Evolutionary conservation across 2,113 vertebrate species (phyloP), one percentile per base, ranked within the genome.

Genomic region (Xerus inauris): DNA sequence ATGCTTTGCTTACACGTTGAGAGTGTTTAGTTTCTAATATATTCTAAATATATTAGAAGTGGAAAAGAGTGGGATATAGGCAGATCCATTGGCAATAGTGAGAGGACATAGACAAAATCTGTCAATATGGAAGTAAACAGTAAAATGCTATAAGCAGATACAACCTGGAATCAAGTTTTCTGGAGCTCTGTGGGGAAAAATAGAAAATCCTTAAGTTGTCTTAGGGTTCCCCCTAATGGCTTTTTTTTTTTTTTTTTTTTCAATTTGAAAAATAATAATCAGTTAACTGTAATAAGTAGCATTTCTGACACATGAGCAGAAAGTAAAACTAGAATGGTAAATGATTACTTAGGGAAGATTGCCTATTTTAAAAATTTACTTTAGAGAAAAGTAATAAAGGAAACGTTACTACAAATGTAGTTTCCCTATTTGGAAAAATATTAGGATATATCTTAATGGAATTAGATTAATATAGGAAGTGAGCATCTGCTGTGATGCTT

Each of bases 391-490:
- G 72, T 77, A 47, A 45, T 85, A 72, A 40, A 89, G 40, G 51
- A 95, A 83, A 30, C 81, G 20, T 85, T 82, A 47, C 26, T 62
- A 28, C 49, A 73, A 83, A 38, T 85, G 13, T 89, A 62, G 87
- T 51, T 17, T 86, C 67, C 49, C 0, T 73, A 49, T 96, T 88
- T 93, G 62, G n/a, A 96, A 71, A 83, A 30, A 76, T 9, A 51
- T 6, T 96, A 86, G 71, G 10, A 20, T 96, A 42, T 75, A n/a
- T 90, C 35, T 57, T 95, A 35, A 76, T 85, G n/a, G 87, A 90
- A 95, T 32, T 32, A 32, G 76, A 76, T 45, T 75, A 77, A 86
- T 77, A 12, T 7, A 93, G 28, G 35, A 77, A n/a, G 45, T 45
- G 67, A 81, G 4, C 8, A 16, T 42, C 1, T 65, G 13, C 49